These are phyloP conservation scores for Spisula solida DNA, from an alignment of 2,888 invertebrate species.

Conservation along the genomic window DNA sequence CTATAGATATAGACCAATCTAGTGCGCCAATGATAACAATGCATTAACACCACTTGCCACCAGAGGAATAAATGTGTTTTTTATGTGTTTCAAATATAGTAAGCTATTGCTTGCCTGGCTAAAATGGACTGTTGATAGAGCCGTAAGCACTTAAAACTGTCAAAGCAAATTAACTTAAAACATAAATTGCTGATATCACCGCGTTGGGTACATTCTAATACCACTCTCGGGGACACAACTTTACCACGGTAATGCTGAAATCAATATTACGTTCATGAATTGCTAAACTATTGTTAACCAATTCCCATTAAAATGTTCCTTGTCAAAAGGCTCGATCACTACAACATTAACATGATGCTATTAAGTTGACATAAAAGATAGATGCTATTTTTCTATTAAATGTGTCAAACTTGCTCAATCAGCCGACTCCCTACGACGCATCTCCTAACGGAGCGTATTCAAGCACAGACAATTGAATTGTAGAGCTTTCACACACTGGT, in stretches of 20 bases:
- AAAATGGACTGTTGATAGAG: neutral
- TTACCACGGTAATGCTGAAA: neutral
- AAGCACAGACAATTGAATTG: neutral
- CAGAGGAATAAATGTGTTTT: neutral
- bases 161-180: no score
- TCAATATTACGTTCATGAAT: neutral
- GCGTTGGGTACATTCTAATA: neutral
- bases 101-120: neutral
- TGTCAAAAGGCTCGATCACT: neutral
- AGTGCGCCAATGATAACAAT: no score
- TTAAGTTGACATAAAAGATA: neutral
- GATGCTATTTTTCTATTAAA: neutral
- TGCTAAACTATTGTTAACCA: neutral
- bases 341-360: neutral
- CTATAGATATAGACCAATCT: no score
- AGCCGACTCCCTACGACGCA: neutral
- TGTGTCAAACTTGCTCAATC: constrained; percentile 10
- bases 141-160: no score
- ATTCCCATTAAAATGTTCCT: neutral
- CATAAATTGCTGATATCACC: no score
- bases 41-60: neutral
- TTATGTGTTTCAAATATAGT: neutral
- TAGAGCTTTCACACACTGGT: neutral
- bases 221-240: neutral
- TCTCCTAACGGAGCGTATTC: neutral